Percentiles rank a stretch among this genome's conserved stretches.
These are phyloP conservation scores for Ceyx melanurus DNA, from an alignment of 2,113 vertebrate species.

Conservation along the genomic window DNA sequence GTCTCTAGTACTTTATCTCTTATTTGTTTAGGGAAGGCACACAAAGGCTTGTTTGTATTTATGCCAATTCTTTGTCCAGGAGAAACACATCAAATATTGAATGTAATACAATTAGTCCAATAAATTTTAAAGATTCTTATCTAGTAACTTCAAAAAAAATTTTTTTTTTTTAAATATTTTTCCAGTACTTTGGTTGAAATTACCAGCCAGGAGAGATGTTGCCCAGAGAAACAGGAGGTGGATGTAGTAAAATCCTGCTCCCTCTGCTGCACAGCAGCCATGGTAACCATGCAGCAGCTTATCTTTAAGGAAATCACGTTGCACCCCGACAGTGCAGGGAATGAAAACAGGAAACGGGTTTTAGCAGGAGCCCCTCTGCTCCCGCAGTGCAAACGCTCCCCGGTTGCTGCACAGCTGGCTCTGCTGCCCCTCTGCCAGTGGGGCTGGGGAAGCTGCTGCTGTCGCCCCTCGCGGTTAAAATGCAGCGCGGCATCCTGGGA, in stretches of 20 bases:
- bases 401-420: background rate
- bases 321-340: fast-evolving
- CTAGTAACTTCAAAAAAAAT: constrained; percentile 59
- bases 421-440: background rate
- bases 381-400: background rate
- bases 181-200: background rate
- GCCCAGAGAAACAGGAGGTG: background rate
- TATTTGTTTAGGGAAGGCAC: constrained; percentile 79
- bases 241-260: background rate
- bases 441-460: fast-evolving
- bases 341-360: background rate
- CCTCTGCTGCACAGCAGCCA: background rate
- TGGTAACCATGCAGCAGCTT: background rate
- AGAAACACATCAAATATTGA: constrained; percentile 87
- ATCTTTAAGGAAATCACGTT: background rate
- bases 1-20: constrained; percentile 80
- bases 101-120: constrained; percentile 94
- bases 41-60: constrained; percentile 86
- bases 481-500: fast-evolving
- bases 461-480: fast-evolving
- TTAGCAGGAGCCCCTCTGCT: background rate
- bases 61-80: constrained; percentile 85
- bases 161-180: background rate
- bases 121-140: constrained; percentile 96
- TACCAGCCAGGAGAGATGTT: background rate